phyloP scores from a whole-genome alignment of 2,113 vertebrate species.

The Dryoscopus gambensis region DNA sequence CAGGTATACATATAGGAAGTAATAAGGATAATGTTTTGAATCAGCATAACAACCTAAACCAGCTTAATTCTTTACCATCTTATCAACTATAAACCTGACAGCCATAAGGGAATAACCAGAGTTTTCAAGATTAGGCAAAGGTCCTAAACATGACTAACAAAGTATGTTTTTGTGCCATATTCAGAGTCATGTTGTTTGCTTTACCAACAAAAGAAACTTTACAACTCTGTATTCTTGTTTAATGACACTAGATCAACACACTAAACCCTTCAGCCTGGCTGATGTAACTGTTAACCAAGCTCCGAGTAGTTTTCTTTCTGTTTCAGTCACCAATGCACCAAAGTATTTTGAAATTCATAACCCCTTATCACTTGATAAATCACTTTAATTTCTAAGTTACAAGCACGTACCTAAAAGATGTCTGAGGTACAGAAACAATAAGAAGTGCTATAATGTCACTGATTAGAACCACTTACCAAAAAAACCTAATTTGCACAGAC shows the following conservation, averaged over 20 bases:
- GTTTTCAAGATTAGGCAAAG: not conserved
- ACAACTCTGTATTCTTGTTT: not conserved
- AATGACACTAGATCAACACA: not conserved
- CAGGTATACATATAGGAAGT: not conserved
- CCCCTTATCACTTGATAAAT: not conserved
- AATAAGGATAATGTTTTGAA: not conserved
- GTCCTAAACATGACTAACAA: not conserved
- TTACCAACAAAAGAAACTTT: slow-evolving; percentile 3
- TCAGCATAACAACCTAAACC: not conserved
- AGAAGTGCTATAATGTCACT: not conserved
- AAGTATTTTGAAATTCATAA: not conserved
- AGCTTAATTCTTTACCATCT: not conserved
- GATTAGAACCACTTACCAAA: not conserved
- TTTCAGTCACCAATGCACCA: not conserved
- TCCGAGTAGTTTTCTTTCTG: not conserved
- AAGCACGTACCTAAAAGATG: not conserved
- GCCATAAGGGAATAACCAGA: not conserved
- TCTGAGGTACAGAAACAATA: not conserved
- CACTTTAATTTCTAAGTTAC: not conserved
- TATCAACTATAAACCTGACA: not conserved
- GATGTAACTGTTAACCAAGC: not conserved
- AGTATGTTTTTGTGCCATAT: not conserved
- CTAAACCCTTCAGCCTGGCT: not conserved
- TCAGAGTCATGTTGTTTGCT: not conserved
- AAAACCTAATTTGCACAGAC: not conserved